Conservation (phyloP, 35 echinoderm and acorn worm genomes). For the Anneissia japonica region DNA sequence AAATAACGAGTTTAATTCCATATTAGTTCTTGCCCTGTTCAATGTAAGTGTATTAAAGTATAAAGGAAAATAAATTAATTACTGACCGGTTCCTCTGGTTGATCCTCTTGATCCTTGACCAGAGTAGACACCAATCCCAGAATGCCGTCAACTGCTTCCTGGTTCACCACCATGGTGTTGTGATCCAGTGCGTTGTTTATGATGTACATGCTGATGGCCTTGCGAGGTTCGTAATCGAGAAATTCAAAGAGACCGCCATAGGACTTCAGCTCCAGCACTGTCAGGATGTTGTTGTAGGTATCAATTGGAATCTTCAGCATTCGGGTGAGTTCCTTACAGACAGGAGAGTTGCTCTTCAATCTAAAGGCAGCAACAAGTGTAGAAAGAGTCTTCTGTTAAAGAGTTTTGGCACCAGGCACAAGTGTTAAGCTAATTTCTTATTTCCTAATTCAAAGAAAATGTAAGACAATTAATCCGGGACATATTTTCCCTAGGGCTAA, state of each 20-base stretch:
- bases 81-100: constrained; percentile 77
- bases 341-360: constrained; percentile 53
- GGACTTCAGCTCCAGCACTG: constrained; percentile 66
- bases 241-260: constrained; percentile 73
- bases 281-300: constrained; percentile 91
- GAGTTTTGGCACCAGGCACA: too few species aligned
- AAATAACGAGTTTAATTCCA: not conserved
- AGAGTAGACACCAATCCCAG: constrained; percentile 70
- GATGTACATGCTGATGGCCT: constrained; percentile 58
- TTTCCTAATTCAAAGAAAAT: too few species aligned
- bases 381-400: too few species aligned
- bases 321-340: constrained; percentile 77
- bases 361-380: not conserved
- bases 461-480: too few species aligned
- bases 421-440: too few species aligned
- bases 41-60: not conserved
- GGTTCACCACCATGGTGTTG: constrained; percentile 36
- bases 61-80: not conserved
- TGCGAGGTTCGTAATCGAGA: constrained; percentile 82
- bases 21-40: not conserved
- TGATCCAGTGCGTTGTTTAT: constrained; percentile 88
- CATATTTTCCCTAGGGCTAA: too few species aligned
- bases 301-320: constrained; percentile 93
- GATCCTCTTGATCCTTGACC: constrained; percentile 86
- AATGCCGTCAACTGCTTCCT: constrained; percentile 79